Base-by-base conservation (phyloP, 2,797 vertebrate genomes). In the Anomalospiza imberbis region DNA sequence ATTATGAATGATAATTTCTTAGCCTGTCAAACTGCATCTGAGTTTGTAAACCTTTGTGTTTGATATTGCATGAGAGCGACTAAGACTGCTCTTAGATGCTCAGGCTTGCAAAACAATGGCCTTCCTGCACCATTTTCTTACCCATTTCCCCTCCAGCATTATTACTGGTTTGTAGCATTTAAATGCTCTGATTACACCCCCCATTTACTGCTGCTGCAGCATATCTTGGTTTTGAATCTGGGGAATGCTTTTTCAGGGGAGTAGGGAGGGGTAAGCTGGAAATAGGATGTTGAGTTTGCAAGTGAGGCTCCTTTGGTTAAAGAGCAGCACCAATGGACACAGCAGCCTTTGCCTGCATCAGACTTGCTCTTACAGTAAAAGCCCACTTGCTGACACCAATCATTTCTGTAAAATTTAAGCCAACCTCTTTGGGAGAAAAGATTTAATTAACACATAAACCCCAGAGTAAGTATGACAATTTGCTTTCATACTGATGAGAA, bases 371-470 rank as follows among this genome's bases (percentile, higher is more conserved):
- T 93, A 50, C 61, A 68, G 75, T 82, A 74, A 92, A 93, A 94
- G 78, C 80, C 71, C 76, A 67, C 86, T 93, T 91, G 70, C 94
- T 94, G 94, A 94, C 89, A 96, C 88, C 81, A 91, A 60, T 95
- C 76, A 92, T 91, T 92, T 74, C 73, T 3, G 3, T 82, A 94
- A 95, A 95, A 94, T 94, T 93, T 91, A 92, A 96, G 85, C 79
- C 91, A 94, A 53, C 45, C 45, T 96, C 90, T 89, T 75, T 65
- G 58, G 85, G 87, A 95, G 79, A 91, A 94, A 94, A 92, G 82
- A 92, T 95, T 93, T 97, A 97, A 97, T 97, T 97, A 97, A 97
- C 94, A 96, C 94, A 83, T 96, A 96, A 91, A 88, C 86, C 92
- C 88, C 72, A 84, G 85, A 95, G 91, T 95, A 91, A 95, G 87